Evolutionary conservation across 2,113 vertebrate genomes (phyloP), one percentile per base, ranked within the genome.

Genomic region (Apodemus speciosus): DNA sequence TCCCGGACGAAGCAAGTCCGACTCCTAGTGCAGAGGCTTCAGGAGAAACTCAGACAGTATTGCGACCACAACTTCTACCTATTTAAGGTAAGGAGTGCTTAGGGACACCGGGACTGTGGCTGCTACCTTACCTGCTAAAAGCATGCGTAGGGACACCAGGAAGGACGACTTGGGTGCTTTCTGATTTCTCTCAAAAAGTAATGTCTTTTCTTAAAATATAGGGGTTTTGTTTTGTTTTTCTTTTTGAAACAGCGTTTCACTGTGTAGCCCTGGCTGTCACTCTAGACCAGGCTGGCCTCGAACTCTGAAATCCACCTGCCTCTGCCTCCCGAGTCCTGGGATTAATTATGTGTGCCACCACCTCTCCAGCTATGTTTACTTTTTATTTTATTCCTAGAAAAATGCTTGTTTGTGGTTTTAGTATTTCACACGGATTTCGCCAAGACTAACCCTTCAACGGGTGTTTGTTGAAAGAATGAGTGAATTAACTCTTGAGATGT

Each of bases 41-140:
- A 99, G 97, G 98, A 99, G 86, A 99, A 99, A 88, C 98, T 99
- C 2, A 87, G 79, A 9, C 98, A 99, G 95, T 97, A 98, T 95
- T 97, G 98, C 64, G 97, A 98, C 81, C 98, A 98, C 96, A 98
- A 96, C 30, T 99, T 99, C 97, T 98, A 97, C 64, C 98, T 99
- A 92, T 99, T 98, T 95, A 99, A 99, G 99, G 99, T 99, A 93
- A 98, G 96, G 93, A 2, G 0, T 51, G 23, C 49, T 93, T 60
- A 9, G 21, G 64, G 21, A 25, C 32, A 53, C 6, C 27, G 46
- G 85, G 58, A 85, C 14, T 60, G 13, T 10, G 6, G 16, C 38
- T 66, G 40, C 25, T 43, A 43, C 38, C 69, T 72, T 98, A 97
- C 58, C 98, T 99, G 93, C 99, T 98, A 95, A 99, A 99, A 99